These are phyloP conservation scores for Papilio dardanus DNA, from an alignment of 1,140 invertebrate genomes.

Conservation along the genomic window DNA sequence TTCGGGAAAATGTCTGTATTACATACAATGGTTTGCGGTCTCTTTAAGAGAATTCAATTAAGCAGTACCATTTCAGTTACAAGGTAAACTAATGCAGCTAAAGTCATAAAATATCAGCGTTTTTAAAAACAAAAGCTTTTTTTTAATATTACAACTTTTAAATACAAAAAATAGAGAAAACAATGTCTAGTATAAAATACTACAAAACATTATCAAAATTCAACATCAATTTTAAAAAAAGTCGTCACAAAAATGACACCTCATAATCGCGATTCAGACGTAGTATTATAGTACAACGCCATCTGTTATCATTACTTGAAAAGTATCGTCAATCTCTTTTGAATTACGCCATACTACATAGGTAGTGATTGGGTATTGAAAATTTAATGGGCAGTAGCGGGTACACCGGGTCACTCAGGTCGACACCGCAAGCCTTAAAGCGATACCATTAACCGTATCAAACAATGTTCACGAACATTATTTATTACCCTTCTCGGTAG, in stretches of 20 bases:
- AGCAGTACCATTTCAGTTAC: not conserved
- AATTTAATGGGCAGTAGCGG: conserved; percentile 28
- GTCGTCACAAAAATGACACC: not conserved
- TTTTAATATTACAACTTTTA: no score
- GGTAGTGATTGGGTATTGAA: conserved; percentile 24
- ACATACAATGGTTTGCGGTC: not conserved
- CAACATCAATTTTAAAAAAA: no score
- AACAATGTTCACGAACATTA: no score
- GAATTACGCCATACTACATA: not conserved
- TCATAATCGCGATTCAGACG: not conserved
- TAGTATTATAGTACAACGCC: not conserved
- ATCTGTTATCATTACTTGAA: not conserved
- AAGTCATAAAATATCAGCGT: not conserved
- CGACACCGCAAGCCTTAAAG: conserved; percentile 29
- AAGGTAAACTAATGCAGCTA: not conserved
- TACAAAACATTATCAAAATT: not conserved
- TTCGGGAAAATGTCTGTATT: not conserved
- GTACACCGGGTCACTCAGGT: conserved; percentile 19
- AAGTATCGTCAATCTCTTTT: not conserved
- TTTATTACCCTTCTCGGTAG: no score
- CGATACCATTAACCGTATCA: conserved; percentile 25
- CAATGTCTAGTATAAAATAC: not conserved
- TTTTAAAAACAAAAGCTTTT: not conserved
- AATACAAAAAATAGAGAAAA: not conserved
- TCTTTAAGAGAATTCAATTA: conserved; percentile 29